Percentiles rank a stretch among this genome's conserved stretches.
phyloP scores from a whole-genome alignment of 2,888 invertebrate genomes.

The Poecilobothrus nobilitatus region DNA sequence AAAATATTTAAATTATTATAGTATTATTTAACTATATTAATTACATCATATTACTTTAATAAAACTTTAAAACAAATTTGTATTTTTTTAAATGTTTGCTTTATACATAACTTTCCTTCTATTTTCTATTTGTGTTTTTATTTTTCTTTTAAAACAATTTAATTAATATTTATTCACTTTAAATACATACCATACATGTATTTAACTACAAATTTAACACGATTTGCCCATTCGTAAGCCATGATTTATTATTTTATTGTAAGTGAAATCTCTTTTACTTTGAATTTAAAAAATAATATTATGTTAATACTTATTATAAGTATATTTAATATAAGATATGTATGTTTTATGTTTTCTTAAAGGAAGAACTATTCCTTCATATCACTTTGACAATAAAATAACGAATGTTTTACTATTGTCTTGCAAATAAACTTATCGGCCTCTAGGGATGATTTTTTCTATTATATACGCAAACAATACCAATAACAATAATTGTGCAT shows the following conservation, averaged over 20 bases:
- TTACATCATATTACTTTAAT: no score
- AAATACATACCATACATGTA: slow-evolving; percentile 66
- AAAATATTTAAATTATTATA: not conserved
- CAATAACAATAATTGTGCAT: not conserved
- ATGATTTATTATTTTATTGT: slow-evolving; percentile 39
- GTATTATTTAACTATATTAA: no score
- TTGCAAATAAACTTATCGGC: not conserved
- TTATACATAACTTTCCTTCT: no score
- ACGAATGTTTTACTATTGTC: not conserved
- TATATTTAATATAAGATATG: not conserved
- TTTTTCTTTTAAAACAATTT: not conserved
- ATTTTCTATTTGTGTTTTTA: no score
- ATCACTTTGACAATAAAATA: slow-evolving; percentile 1
- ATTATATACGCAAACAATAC: not conserved
- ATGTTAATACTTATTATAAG: not conserved
- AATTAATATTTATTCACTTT: not conserved
- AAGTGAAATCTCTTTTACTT: not conserved
- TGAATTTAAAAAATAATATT: not conserved
- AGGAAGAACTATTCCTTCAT: not conserved
- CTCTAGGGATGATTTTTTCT: not conserved
- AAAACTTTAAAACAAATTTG: no score
- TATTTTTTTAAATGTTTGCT: no score
- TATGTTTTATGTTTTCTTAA: not conserved
- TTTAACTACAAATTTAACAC: slow-evolving; percentile 72
- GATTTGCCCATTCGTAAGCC: slow-evolving; percentile 78